Percentiles rank a stretch among this genome's conserved stretches.
Conservation (phyloP, 2,113 vertebrate genomes). For the Arothron firmamentum region DNA sequence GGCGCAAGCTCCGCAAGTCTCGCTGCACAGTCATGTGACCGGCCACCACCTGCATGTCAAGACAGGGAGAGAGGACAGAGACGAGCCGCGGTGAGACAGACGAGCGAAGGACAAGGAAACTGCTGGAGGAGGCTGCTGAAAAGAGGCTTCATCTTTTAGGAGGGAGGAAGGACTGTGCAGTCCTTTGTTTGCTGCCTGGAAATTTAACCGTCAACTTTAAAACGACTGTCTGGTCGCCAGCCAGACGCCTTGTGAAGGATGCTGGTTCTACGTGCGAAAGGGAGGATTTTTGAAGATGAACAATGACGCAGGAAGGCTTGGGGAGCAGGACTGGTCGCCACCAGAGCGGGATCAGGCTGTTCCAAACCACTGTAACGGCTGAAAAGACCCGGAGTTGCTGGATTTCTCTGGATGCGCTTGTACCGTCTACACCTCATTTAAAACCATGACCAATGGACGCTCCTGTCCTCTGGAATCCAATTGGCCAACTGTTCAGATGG, state of each 20-base stretch:
- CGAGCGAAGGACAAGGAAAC: conserved; percentile 4
- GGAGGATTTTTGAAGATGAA: conserved; percentile 16
- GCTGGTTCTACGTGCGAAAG: conserved; percentile 29
- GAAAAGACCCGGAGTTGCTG: too few relatives aligned
- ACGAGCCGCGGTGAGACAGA: conserved; percentile 10
- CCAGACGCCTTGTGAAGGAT: conserved; percentile 30
- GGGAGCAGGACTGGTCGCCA: background rate
- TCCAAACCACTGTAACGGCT: too few relatives aligned
- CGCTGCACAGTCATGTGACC: conserved; percentile 88
- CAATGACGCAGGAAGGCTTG: conserved; percentile 27
- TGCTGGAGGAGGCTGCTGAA: background rate
- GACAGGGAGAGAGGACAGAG: background rate
- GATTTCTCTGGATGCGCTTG: too few relatives aligned
- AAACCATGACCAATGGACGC: too few relatives aligned
- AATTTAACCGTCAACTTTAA: conserved; percentile 3
- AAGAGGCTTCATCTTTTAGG: background rate
- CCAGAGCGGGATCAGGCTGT: too few relatives aligned
- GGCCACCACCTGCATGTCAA: conserved; percentile 3
- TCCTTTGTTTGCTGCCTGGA: too few relatives aligned
- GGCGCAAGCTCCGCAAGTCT: conserved; percentile 86
- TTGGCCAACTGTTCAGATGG: too few relatives aligned
- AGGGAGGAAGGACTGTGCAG: background rate
- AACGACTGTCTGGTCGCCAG: conserved; percentile 27
- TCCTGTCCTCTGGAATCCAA: too few relatives aligned
- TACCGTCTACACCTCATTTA: too few relatives aligned